phyloP scores from a whole-genome alignment of 1,140 invertebrate species.

The Lasaia peninsularis region DNA sequence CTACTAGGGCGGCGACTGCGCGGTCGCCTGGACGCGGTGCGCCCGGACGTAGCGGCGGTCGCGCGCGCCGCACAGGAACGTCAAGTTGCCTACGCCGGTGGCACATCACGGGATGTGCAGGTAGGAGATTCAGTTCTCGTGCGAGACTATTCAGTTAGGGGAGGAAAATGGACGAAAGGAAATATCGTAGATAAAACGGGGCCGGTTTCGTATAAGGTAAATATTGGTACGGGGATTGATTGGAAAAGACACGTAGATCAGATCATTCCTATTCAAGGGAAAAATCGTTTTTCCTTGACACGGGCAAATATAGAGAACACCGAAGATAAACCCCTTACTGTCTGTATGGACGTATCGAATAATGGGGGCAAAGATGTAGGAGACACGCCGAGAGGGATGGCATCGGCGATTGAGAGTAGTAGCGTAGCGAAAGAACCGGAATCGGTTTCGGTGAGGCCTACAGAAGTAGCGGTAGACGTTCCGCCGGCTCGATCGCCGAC shows the following conservation, averaged over 20 bases:
- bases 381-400: no score
- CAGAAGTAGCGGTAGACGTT: no score
- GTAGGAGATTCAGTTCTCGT: conserved; percentile 25
- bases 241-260: conserved; percentile 33
- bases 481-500: no score
- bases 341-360: no score
- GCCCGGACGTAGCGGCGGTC: conserved; percentile 16
- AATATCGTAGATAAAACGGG: conserved; percentile 23
- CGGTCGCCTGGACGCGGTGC: conserved; percentile 30
- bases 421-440: no score
- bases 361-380: no score
- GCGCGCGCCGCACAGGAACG: conserved; percentile 19
- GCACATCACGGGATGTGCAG: conserved; percentile 4
- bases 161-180: conserved; percentile 28
- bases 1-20: conserved; percentile 29
- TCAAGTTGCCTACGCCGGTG: conserved; percentile 4
- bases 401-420: no score
- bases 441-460: no score
- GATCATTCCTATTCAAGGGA: conserved; percentile 17
- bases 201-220: conserved; percentile 34
- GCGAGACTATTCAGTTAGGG: conserved; percentile 21
- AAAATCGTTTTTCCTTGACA: no score
- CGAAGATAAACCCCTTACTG: no score
- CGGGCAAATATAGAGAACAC: no score
- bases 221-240: conserved; percentile 17